Evolutionary conservation across 2,888 invertebrate genomes (phyloP).

Genomic region (Aporophyla lueneburgensis): DNA sequence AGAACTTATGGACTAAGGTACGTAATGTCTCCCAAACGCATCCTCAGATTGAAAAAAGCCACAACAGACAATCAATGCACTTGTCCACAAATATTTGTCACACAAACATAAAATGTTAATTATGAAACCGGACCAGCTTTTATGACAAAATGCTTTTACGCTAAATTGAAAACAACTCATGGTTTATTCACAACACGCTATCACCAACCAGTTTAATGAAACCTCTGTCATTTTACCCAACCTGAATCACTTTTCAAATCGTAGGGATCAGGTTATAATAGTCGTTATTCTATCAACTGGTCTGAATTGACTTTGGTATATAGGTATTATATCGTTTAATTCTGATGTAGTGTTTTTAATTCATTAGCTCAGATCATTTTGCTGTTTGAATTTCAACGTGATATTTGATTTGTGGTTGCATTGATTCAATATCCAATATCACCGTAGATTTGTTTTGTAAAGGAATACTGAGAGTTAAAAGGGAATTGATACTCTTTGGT

Average conservation of each 20-base stretch:
- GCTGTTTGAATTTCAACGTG: conserved; percentile 45
- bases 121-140: conserved; percentile 82
- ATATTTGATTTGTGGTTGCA: conserved; percentile 32
- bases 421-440: conserved; percentile 56
- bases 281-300: conserved; percentile 71
- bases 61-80: conserved; percentile 68
- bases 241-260: conserved; percentile 64
- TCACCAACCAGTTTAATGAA: conserved; percentile 77
- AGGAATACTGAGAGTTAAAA: conserved; percentile 16
- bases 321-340: conserved; percentile 69
- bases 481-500: conserved; percentile 25
- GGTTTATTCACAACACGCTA: conserved; percentile 87
- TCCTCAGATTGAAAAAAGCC: conserved; percentile 50
- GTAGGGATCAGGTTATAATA: conserved; percentile 70
- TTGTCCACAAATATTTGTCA: conserved; percentile 72
- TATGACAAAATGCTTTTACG: conserved; percentile 89
- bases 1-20: background rate
- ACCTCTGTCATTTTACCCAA: conserved; percentile 75
- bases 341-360: conserved; percentile 78
- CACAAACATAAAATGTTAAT: conserved; percentile 84
- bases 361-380: conserved; percentile 69
- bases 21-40: conserved; percentile 5
- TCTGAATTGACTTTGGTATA: conserved; percentile 71
- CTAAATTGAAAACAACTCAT: conserved; percentile 90
- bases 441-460: conserved; percentile 26